These are phyloP conservation scores for Pelochelys cantorii DNA, from an alignment of 2,797 vertebrate genomes.

Conservation along the genomic window DNA sequence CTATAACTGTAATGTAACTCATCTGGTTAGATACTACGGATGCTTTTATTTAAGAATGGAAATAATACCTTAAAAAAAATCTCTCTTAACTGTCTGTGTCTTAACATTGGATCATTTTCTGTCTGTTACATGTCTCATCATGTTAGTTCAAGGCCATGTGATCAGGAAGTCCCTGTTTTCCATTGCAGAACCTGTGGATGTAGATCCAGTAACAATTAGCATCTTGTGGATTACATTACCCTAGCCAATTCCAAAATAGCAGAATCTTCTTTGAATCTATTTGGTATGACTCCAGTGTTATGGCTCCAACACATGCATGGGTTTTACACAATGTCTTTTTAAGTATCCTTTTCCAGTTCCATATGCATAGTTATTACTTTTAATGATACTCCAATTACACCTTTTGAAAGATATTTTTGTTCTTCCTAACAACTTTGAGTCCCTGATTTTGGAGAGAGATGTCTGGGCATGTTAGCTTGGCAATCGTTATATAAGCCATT, in stretches of 20 bases:
- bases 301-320: constrained; percentile 35
- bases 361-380: constrained; percentile 67
- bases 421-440: constrained; percentile 46
- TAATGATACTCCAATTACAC: constrained; percentile 64
- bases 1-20: background rate
- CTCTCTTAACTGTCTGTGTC: background rate
- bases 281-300: background rate
- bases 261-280: constrained; percentile 9
- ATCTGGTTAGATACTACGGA: background rate
- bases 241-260: constrained; percentile 49
- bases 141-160: background rate
- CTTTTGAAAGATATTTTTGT: constrained; percentile 66
- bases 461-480: constrained; percentile 71
- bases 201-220: background rate
- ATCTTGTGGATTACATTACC: constrained; percentile 8
- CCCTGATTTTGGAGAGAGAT: constrained; percentile 61
- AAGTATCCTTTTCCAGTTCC: constrained; percentile 59
- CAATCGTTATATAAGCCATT: constrained; percentile 53
- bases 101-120: rapidly evolving
- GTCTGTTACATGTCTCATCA: background rate
- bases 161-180: background rate
- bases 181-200: background rate
- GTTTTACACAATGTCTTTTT: constrained; percentile 50
- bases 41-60: rapidly evolving
- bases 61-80: background rate